phyloP scores from a whole-genome alignment of 2,888 invertebrate species.

The Gryllus longicercus region DNA sequence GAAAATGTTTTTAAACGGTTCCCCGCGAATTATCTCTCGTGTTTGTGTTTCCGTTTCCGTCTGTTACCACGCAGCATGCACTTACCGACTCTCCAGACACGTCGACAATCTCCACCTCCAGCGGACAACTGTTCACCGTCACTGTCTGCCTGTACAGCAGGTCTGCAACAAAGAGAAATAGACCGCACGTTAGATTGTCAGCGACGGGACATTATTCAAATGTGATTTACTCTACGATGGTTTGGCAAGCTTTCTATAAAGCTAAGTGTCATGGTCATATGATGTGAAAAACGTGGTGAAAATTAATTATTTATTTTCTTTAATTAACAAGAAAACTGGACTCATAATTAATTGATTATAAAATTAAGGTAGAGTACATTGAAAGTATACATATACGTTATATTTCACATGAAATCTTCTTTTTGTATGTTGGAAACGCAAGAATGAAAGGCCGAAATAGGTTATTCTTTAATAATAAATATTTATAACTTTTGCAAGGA shows the following conservation, averaged over 20 bases:
- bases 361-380: too few relatives aligned
- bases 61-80: conserved; percentile 33
- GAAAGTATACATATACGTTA: too few relatives aligned
- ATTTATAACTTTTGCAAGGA: too few relatives aligned
- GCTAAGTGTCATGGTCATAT: background rate
- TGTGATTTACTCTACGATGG: background rate
- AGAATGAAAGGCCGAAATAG: too few relatives aligned
- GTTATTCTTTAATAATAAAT: too few relatives aligned
- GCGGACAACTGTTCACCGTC: conserved; percentile 65
- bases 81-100: conserved; percentile 68
- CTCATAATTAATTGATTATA: background rate
- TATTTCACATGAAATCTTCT: too few relatives aligned
- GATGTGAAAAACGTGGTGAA: background rate
- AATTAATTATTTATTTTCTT: too few relatives aligned
- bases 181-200: background rate
- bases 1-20: too few relatives aligned
- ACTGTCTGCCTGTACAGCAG: conserved; percentile 72
- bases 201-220: background rate
- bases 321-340: too few relatives aligned
- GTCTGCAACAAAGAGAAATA: conserved; percentile 56
- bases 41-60: too few relatives aligned
- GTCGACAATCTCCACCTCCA: conserved; percentile 76
- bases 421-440: too few relatives aligned
- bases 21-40: too few relatives aligned
- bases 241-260: background rate